Percentiles rank a stretch among this genome's conserved stretches.
Conservation (phyloP, 2,113 vertebrate genomes). For the Cinclus mexicanus region DNA sequence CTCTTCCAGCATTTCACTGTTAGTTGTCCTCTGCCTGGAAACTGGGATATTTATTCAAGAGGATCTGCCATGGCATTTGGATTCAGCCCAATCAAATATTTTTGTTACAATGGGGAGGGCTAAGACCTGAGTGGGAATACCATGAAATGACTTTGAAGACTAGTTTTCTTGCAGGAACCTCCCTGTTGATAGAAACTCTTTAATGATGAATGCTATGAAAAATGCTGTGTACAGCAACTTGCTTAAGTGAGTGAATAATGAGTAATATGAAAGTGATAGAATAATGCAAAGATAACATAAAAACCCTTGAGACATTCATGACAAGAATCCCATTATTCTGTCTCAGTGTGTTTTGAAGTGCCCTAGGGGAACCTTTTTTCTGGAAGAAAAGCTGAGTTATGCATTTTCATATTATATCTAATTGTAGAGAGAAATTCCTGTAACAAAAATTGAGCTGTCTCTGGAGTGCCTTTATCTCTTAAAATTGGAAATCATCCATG, state of each 20-base stretch:
- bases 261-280: neutral
- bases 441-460: neutral
- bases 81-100: neutral
- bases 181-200: neutral
- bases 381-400: neutral
- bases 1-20: neutral
- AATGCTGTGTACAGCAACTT: neutral
- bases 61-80: neutral
- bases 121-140: neutral
- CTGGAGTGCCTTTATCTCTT: neutral
- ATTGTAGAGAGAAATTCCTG: neutral
- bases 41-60: neutral
- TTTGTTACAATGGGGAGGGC: neutral
- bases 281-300: neutral
- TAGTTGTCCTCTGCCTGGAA: neutral
- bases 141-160: neutral
- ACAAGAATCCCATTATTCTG: neutral
- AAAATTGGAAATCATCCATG: neutral
- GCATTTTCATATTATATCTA: neutral
- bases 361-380: neutral
- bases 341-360: neutral
- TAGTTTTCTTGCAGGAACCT: neutral
- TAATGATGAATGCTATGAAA: neutral
- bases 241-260: neutral
- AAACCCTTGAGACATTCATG: neutral